Percentiles rank a stretch among this genome's conserved stretches.
These are phyloP conservation scores for Anabas testudineus DNA, from an alignment of 2,797 vertebrate species.

Conservation along the genomic window DNA sequence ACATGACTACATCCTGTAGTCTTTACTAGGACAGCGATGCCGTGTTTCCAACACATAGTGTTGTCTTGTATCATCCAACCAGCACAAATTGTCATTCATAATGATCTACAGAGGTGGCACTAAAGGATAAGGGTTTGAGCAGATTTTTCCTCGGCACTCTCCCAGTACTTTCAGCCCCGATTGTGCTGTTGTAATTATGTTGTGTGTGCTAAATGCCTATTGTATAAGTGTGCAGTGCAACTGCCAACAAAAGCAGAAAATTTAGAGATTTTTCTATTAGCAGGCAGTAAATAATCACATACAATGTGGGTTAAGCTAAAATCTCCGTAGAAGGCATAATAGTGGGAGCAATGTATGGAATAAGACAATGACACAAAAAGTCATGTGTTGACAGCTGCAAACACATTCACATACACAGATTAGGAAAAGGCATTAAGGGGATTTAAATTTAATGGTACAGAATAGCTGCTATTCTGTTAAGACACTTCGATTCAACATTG, in stretches of 20 bases:
- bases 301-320: constrained; percentile 70
- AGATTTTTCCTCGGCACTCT: constrained; percentile 66
- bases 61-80: constrained; percentile 36
- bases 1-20: no score
- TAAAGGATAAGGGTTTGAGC: constrained; percentile 76
- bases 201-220: constrained; percentile 77
- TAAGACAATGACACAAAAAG: constrained; percentile 74
- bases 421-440: constrained; percentile 35
- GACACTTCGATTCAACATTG: constrained; percentile 13
- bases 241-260: constrained; percentile 75
- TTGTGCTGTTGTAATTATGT: constrained; percentile 80
- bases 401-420: constrained; percentile 41
- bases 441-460: constrained; percentile 32
- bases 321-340: constrained; percentile 64
- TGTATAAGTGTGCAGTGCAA: constrained; percentile 71
- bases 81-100: constrained; percentile 72
- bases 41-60: neutral
- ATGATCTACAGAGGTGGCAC: constrained; percentile 73
- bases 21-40: no score
- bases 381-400: constrained; percentile 43
- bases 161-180: constrained; percentile 71
- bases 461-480: constrained; percentile 29
- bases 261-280: constrained; percentile 66
- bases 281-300: constrained; percentile 69
- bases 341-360: constrained; percentile 62